A percentile compares a stretch with the other conserved stretches of the same genome.
These are phyloP conservation scores for Scyliorhinus canicula DNA, from an alignment of 2,797 vertebrate genomes.

Conservation along the genomic window DNA sequence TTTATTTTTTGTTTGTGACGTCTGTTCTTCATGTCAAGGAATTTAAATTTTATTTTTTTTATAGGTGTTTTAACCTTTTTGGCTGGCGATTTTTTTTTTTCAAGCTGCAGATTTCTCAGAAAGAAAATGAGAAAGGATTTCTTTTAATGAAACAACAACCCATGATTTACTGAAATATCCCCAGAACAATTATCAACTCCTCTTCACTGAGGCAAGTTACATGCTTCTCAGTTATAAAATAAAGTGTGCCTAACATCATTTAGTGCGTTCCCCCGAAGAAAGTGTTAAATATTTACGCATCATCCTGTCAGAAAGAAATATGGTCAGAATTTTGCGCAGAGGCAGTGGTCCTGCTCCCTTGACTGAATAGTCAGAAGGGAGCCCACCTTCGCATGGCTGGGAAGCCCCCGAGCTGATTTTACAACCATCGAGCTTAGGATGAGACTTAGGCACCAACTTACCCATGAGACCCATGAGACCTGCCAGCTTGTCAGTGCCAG, in stretches of 20 bases:
- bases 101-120: background rate
- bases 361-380: background rate
- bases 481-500: no score
- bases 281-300: background rate
- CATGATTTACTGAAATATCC: background rate
- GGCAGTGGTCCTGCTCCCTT: no score
- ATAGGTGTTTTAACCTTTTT: background rate
- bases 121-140: background rate
- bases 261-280: background rate
- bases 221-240: background rate
- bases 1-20: background rate
- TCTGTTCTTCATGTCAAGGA: background rate
- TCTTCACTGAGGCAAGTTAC: background rate
- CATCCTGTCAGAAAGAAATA: background rate
- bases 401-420: background rate
- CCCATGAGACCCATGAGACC: no score
- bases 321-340: background rate
- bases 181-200: background rate
- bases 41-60: background rate
- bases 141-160: background rate
- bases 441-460: background rate
- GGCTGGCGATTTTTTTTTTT: background rate
- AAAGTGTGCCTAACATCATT: background rate
- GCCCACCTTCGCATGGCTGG: background rate
- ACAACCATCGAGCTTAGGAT: background rate